A percentile compares a stretch with the other conserved stretches of the same genome.
Conservation (phyloP, 2,113 vertebrate species). For the Pipa parva region DNA sequence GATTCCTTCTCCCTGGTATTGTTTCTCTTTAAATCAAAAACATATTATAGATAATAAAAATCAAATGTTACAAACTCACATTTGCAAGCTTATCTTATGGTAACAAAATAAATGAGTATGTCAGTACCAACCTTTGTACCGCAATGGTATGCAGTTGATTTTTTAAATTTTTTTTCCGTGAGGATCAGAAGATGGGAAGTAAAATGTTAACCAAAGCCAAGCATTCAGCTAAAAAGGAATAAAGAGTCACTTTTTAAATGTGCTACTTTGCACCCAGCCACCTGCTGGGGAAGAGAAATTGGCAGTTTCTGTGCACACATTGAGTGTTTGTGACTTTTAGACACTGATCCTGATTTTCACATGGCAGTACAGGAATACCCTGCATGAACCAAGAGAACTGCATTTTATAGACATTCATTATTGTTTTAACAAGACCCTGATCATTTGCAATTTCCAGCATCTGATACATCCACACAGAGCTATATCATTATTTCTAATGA, state of each 20-base stretch:
- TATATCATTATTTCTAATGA: slow-evolving; percentile 29
- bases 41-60: slow-evolving; percentile 25
- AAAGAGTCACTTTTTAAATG: slow-evolving; percentile 42
- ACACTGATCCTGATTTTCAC: slow-evolving; percentile 39
- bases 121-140: slow-evolving; percentile 20
- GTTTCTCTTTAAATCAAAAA: slow-evolving; percentile 7
- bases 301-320: slow-evolving; percentile 30
- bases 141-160: slow-evolving; percentile 20
- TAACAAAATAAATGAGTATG: slow-evolving; percentile 24
- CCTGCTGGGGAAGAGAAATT: slow-evolving; percentile 44
- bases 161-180: slow-evolving; percentile 25
- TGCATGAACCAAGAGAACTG: slow-evolving; percentile 23
- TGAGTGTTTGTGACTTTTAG: slow-evolving; percentile 39
- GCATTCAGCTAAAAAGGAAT: slow-evolving; percentile 40
- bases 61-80: slow-evolving; percentile 18
- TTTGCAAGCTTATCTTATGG: not conserved
- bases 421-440: slow-evolving; percentile 22
- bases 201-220: slow-evolving; percentile 43
- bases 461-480: slow-evolving; percentile 15
- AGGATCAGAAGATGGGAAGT: slow-evolving; percentile 40
- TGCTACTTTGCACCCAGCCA: slow-evolving; percentile 43
- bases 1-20: not conserved
- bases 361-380: slow-evolving; percentile 27
- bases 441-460: slow-evolving; percentile 29
- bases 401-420: slow-evolving; percentile 29